Evolutionary conservation across 2,888 invertebrate genomes (phyloP), one percentile per base, ranked within the genome.

Genomic region (Lymantria monacha): DNA sequence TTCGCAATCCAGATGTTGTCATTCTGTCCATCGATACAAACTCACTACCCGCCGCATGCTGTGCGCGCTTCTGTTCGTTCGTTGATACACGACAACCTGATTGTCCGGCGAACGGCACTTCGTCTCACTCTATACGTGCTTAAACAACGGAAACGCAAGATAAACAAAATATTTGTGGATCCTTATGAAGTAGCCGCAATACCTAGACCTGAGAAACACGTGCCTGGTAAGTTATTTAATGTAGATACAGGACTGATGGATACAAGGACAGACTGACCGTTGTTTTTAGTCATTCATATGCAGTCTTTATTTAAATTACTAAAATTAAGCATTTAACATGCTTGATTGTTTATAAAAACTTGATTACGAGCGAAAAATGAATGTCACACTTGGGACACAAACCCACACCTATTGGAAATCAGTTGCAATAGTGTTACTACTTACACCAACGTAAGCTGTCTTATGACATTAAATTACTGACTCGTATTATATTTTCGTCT

Each of bases 31-130:
- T 95, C 97, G 56, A 92, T 94, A 0, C 95, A 96, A 76, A 92
- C 94, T 0, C 82, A 87, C 7, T 94, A 95, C 78, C 93, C 95
- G 0, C 79, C 93, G 0, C 79, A 89, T 9, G 93, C 94, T 0
- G 94, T 96, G 0, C 89, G 92, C 30, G 92, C 95, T 49, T 93
- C 95, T 63, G 83, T 95, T 0, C 87, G 93, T 36, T 92, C 94
- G 3, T 87, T 96, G 0, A 87, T 96, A 3, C 94, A 95, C 81
- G 97, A 97, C 68, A 94, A 96, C n/a, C 89, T 97, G 30, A 92
- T 93, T n/a, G 94, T 97, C 30, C 92, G 98, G 33, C 95, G 96
- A 83, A 87, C 93, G n/a, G 94, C 95, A 0, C 82, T 94, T 8
- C 89, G 92, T 30, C 91, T 94, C 0, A 80, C 94, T 30, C 89